These are phyloP conservation scores for Probosciger aterrimus DNA, from an alignment of 2,113 vertebrate species.

Conservation along the genomic window DNA sequence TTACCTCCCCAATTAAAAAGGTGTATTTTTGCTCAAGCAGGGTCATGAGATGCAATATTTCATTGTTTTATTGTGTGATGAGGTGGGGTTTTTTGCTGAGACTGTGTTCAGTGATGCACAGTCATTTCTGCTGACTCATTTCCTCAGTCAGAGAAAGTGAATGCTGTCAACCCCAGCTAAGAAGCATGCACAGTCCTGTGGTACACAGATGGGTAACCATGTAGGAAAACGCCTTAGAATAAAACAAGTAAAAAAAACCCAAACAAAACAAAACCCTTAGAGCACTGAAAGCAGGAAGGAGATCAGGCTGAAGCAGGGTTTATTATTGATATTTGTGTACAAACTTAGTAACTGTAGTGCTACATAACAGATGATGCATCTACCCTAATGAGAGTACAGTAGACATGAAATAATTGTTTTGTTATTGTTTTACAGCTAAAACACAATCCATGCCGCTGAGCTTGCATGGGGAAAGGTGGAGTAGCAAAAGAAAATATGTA, in stretches of 20 bases:
- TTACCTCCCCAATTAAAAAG: constrained; percentile 7
- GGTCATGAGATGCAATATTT: neutral
- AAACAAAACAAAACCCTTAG: neutral
- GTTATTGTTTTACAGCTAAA: neutral
- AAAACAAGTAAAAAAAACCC: neutral
- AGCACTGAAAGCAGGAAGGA: neutral
- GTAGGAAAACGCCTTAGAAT: neutral
- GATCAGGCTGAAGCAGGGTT: neutral
- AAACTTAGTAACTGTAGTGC: neutral
- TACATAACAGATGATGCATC: neutral
- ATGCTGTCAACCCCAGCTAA: neutral
- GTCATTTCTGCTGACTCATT: constrained; percentile 27
- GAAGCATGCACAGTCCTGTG: neutral
- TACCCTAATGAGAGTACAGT: neutral
- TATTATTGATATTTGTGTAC: neutral
- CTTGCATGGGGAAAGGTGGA: neutral
- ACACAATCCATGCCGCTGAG: neutral
- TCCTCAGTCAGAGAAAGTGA: neutral
- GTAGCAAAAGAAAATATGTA: neutral
- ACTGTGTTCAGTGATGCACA: neutral
- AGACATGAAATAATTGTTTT: neutral
- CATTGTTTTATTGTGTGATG: neutral
- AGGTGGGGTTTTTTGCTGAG: neutral
- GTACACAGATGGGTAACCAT: neutral
- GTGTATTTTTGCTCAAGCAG: constrained; percentile 5